phyloP scores from a whole-genome alignment of 2,113 vertebrate genomes.

The Muscicapa adusta region DNA sequence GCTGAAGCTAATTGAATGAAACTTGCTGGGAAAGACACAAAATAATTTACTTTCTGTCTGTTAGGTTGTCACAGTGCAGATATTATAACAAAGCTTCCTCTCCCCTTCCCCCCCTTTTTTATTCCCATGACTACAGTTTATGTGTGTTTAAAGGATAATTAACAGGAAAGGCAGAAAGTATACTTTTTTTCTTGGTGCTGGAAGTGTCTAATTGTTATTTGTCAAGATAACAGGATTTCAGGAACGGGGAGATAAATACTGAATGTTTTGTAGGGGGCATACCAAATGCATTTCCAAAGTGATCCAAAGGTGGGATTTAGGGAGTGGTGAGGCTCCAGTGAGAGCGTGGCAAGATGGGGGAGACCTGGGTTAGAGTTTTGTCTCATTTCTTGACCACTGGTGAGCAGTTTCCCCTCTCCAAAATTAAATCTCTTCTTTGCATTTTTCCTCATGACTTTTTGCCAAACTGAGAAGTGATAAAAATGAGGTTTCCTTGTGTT shows the following conservation, averaged over 20 bases:
- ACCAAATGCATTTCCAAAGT: background rate
- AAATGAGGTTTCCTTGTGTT: background rate
- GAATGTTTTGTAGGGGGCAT: background rate
- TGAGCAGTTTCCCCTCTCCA: background rate
- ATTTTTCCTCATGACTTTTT: background rate
- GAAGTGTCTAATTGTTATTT: background rate
- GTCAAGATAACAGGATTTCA: background rate
- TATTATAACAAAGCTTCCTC: background rate
- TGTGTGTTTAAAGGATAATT: slow-evolving; percentile 10
- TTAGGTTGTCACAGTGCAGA: background rate
- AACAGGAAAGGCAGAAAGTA: background rate
- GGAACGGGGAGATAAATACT: background rate
- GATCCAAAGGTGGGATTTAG: rapidly evolving
- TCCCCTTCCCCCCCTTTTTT: rapidly evolving
- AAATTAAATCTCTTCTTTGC: background rate
- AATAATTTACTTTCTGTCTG: slow-evolving; percentile 62
- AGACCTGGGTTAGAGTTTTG: background rate
- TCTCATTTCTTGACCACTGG: background rate
- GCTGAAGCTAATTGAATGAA: slow-evolving; percentile 56
- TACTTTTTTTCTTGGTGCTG: background rate
- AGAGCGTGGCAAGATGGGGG: background rate
- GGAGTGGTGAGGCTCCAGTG: background rate
- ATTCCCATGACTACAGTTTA: background rate
- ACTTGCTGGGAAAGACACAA: slow-evolving; percentile 46
- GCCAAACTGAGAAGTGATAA: background rate